Percentiles rank a stretch among this genome's conserved stretches.
Evolutionary conservation across 2,888 invertebrate species (phyloP).

Genomic region (Pachycephus smyrnensis): DNA sequence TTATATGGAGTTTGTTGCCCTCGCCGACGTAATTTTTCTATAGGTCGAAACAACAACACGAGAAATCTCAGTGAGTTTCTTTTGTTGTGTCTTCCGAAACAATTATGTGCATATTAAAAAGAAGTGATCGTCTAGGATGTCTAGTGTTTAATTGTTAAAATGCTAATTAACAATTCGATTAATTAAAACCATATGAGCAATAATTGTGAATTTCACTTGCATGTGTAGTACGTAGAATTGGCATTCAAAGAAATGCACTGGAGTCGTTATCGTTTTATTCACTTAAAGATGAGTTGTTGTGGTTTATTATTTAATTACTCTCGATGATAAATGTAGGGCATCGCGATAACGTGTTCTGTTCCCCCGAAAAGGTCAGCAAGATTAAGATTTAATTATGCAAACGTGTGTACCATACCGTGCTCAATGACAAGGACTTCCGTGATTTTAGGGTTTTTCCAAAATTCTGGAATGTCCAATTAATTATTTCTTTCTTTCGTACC

Average conservation of each 20-base stretch:
- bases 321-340: conserved; percentile 53
- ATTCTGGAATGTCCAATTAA: neutral
- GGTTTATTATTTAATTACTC: conserved; percentile 61
- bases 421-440: neutral
- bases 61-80: neutral
- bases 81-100: neutral
- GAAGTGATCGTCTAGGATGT: neutral
- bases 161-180: neutral
- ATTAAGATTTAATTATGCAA: conserved; percentile 49
- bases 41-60: neutral
- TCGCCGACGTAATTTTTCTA: neutral
- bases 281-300: conserved; percentile 48
- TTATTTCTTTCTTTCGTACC: neutral
- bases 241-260: conserved; percentile 1
- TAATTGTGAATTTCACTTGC: neutral
- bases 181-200: neutral
- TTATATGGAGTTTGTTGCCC: neutral
- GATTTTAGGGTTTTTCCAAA: neutral
- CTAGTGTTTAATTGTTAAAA: neutral
- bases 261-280: conserved; percentile 36
- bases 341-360: conserved; percentile 41
- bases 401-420: neutral
- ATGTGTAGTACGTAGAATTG: neutral
- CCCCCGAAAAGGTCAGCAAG: conserved; percentile 49
- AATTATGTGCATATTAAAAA: neutral